Base-by-base conservation (phyloP, 2,113 vertebrate genomes). In the Rhinopomastus cyanomelas region DNA sequence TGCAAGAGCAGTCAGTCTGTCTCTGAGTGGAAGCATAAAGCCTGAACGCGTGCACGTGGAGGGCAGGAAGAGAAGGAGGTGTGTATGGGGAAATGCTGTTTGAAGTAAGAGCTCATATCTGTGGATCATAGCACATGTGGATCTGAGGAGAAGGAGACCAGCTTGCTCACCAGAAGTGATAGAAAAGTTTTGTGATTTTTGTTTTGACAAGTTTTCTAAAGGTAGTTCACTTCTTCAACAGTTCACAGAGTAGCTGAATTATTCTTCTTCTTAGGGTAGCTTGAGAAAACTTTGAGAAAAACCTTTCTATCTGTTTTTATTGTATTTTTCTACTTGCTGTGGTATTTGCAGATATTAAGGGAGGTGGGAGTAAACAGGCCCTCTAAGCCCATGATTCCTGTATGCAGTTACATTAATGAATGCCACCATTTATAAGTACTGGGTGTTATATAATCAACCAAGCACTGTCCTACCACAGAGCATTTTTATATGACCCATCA, bases 401-500 rank as follows among this genome's bases (percentile, higher is more conserved):
- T 65, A 37, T 74, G 81, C 68, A 88, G 48, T 71, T 81, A 25
- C 65, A 68, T 72, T 81, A 55, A 65, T 83, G 76, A 81, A 68
- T 84, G 73, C 88, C 66, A 89, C 77, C 66, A 79, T 52, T 88
- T 57, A 51, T 75, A 84, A 84, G 39, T 55, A 25, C 39, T 72
- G 49, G 51, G n/a, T 81, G 65, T 61, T 88, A 61, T 46, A 39
- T 56, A 84, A 65, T 69, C 77, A 84, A n/a, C 23, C 80, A 65
- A 89, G 25, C 22, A 2, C 68, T 87, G 75, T 21, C 37, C 71
- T 81, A 92, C 91, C 65, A 78, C 52, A 78, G 57, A 81, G 11
- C 39, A 84, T 84, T 95, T 93, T 83, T 75, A 78, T 62, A 32
- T 72, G 66, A 86, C 59, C 53, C 81, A 65, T 93, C 77, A 92